These are phyloP conservation scores for Phalanger gymnotis DNA, from an alignment of 2,797 vertebrate genomes.

Conservation along the genomic window DNA sequence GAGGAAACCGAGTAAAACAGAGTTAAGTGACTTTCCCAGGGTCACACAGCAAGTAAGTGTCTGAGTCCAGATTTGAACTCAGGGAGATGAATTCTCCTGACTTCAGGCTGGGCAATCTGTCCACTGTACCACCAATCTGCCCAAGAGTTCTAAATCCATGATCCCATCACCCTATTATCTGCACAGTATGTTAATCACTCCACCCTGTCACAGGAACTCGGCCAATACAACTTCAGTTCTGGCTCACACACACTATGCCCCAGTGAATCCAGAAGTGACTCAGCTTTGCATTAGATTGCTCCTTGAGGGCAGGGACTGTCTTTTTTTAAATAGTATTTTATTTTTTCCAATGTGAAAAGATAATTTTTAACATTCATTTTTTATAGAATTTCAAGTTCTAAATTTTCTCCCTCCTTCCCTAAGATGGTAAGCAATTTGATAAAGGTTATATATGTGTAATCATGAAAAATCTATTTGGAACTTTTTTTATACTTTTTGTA, in stretches of 20 bases:
- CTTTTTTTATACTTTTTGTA: not conserved
- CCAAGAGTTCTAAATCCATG: not conserved
- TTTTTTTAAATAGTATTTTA: not conserved
- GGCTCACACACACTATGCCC: not conserved
- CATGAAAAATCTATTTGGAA: not conserved
- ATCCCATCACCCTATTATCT: not conserved
- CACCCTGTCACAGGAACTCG: not conserved
- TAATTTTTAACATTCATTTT: not conserved
- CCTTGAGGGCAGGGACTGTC: not conserved
- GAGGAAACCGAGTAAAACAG: not conserved
- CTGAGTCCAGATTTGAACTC: not conserved
- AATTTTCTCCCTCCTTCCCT: no score
- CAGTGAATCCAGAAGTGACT: not conserved
- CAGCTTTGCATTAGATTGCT: not conserved
- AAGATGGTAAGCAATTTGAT: not conserved
- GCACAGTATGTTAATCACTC: not conserved
- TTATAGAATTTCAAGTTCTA: not conserved
- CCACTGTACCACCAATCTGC: not conserved
- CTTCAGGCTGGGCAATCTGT: not conserved
- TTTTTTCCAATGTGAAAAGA: not conserved
- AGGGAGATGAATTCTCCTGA: not conserved
- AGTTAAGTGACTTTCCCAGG: no score
- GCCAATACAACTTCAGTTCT: not conserved
- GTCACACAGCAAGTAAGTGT: not conserved
- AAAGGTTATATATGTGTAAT: not conserved